Base-by-base conservation (phyloP, 1,140 invertebrate species). In the Drosophila kanapiae region DNA sequence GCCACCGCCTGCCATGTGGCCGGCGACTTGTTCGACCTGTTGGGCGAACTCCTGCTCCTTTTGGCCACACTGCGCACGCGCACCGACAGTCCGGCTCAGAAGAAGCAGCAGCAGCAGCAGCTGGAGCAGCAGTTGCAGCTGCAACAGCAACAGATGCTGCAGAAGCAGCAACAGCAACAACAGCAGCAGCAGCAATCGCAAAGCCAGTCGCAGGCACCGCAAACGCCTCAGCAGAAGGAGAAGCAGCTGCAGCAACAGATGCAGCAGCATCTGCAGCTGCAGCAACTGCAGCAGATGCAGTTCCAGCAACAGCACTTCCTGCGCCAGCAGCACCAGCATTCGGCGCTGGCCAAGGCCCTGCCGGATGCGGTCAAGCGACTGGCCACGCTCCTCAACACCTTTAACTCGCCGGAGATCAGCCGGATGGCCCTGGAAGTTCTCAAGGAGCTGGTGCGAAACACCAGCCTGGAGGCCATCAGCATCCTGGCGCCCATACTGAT, bases 381-480 rank as follows among this genome's bases (percentile, higher is more conserved):
- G 49, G 95, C 98, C 11, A 98, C 97, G 0, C 93, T 99, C 33
- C 94, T 98, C 1, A 98, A 98, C 92, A 97, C 97, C 6, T 98
- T 97, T 87, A 98, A 97, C 91, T 96, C 97, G n/a, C 95, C 96
- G 2, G 97, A 98, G 71, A 95, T 98, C 82, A 94, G 97, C 69
- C 95, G 95, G 56, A 94, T 96, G 59, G 96, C 96, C 33, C 95
- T 98, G 80, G 96, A 98, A 82, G 94, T 98, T 29, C 94, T 98
- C 16, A 97, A 97, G 78, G 97, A 98, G 92, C 94, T 98, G 82
- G 95, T 98, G 3, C 94, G 97, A 82, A 95, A 97, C 45, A 96
- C 97, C 78, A 97, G 97, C 47, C 95, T 95, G 37, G 97, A 98
- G 85, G 96, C 96, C 58, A 95, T 97, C 56, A 95, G 95, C 67